Conservation (phyloP, 1,140 invertebrate genomes). For the Calliopsis andreniformis region DNA sequence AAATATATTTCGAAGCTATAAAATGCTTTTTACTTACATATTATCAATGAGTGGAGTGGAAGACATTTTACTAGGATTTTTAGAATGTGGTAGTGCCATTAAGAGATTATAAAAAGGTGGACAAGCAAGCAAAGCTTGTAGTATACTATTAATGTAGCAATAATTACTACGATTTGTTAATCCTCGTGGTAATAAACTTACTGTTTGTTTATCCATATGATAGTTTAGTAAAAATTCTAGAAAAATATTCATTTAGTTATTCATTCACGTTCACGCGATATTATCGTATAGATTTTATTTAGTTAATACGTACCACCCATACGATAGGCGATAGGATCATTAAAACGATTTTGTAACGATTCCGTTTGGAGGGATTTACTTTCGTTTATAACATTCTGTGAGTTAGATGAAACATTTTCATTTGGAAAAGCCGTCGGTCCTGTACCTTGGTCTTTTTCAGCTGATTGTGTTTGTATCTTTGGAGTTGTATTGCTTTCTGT, state of each 20-base stretch:
- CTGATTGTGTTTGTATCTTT: constrained; percentile 22
- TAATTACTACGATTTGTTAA: constrained; percentile 96
- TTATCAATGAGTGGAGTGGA: constrained; percentile 94
- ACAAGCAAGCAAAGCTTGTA: constrained; percentile 94
- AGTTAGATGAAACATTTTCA: constrained; percentile 31
- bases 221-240: constrained; percentile 88
- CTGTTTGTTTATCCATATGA: constrained; percentile 87
- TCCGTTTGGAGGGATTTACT: constrained; percentile 33
- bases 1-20: not conserved
- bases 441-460: constrained; percentile 46
- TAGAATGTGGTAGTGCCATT: constrained; percentile 85
- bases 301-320: constrained; percentile 84
- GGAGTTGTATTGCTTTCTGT: constrained; percentile 38
- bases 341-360: constrained; percentile 69
- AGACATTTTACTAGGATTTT: constrained; percentile 83
- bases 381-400: constrained; percentile 15
- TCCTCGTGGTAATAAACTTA: constrained; percentile 91
- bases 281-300: not conserved
- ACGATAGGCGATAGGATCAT: constrained; percentile 85
- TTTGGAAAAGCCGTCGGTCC: constrained; percentile 2
- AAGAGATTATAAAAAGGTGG: constrained; percentile 96
- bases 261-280: constrained; percentile 9
- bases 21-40: constrained; percentile 86
- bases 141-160: constrained; percentile 96
- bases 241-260: constrained; percentile 71